These are phyloP conservation scores for Passer montanus DNA, from an alignment of 2,113 vertebrate genomes.

Conservation along the genomic window DNA sequence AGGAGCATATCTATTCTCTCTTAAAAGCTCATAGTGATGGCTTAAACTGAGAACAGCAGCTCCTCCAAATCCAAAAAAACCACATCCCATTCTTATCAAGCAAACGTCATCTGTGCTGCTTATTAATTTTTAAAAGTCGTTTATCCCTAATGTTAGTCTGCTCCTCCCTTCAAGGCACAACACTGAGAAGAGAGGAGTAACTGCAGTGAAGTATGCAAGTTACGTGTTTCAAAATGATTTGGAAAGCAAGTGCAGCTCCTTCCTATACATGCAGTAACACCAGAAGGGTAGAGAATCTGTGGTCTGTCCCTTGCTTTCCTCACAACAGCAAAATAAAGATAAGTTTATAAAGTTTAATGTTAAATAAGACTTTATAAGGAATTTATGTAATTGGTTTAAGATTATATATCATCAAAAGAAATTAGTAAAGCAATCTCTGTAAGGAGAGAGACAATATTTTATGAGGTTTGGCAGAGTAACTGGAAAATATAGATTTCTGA, in stretches of 20 bases:
- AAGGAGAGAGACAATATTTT: not conserved
- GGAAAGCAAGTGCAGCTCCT: not conserved
- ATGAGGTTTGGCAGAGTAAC: not conserved
- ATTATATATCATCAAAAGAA: not conserved
- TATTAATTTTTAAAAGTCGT: not conserved
- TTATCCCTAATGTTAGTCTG: not conserved
- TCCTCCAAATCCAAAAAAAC: not conserved
- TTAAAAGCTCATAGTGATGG: not conserved
- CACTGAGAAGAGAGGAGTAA: not conserved
- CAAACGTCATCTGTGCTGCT: not conserved
- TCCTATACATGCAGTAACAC: not conserved
- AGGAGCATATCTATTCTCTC: not conserved
- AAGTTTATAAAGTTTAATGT: not conserved
- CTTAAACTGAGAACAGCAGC: not conserved
- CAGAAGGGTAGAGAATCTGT: not conserved
- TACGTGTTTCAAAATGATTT: not conserved
- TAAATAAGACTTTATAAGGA: not conserved
- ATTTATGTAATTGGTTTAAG: not conserved
- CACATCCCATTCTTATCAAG: not conserved
- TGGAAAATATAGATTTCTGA: not conserved
- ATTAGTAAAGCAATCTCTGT: not conserved
- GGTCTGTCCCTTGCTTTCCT: not conserved
- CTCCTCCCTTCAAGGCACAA: not conserved
- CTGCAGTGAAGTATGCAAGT: not conserved
- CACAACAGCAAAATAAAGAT: not conserved